A percentile compares a stretch with the other conserved stretches of the same genome.
phyloP scores from a whole-genome alignment of 2,888 invertebrate genomes.

The Drosophila lutescens region DNA sequence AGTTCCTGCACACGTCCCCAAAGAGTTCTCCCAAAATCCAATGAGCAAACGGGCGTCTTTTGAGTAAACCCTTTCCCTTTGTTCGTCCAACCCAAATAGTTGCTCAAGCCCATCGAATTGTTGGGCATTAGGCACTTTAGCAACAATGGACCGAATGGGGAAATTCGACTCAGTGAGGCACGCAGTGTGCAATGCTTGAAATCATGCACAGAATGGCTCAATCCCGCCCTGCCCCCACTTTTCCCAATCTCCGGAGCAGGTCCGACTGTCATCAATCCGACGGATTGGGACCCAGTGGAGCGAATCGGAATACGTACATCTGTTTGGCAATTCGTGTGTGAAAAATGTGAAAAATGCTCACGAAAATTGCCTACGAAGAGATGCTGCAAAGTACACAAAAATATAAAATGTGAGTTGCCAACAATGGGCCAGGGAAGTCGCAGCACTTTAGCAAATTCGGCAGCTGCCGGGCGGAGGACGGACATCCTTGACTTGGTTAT shows the following conservation, averaged over 20 bases:
- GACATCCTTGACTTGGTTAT: slow-evolving; percentile 57
- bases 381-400: slow-evolving; percentile 33
- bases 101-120: slow-evolving; percentile 26
- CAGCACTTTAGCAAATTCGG: slow-evolving; percentile 56
- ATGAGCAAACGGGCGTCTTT: neutral
- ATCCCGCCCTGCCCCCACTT: slow-evolving; percentile 8
- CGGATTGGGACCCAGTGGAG: slow-evolving; percentile 48
- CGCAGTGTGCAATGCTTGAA: slow-evolving; percentile 38
- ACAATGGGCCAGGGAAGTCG: slow-evolving; percentile 32
- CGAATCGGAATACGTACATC: slow-evolving; percentile 52
- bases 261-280: slow-evolving; percentile 35
- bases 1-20: neutral
- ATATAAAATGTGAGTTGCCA: slow-evolving; percentile 33
- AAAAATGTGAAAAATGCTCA: slow-evolving; percentile 55
- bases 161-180: slow-evolving; percentile 12
- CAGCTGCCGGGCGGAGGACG: slow-evolving; percentile 23
- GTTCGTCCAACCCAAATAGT: slow-evolving; percentile 20
- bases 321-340: slow-evolving; percentile 67
- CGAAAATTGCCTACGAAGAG: slow-evolving; percentile 33
- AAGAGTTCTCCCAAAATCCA: neutral
- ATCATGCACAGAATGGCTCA: slow-evolving; percentile 28
- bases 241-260: slow-evolving; percentile 9
- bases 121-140: slow-evolving; percentile 40
- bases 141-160: slow-evolving; percentile 31
- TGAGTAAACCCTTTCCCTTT: slow-evolving; percentile 7